Evolutionary conservation across 1,140 invertebrate species (phyloP).

Genomic region (Penaeus japonicus): DNA sequence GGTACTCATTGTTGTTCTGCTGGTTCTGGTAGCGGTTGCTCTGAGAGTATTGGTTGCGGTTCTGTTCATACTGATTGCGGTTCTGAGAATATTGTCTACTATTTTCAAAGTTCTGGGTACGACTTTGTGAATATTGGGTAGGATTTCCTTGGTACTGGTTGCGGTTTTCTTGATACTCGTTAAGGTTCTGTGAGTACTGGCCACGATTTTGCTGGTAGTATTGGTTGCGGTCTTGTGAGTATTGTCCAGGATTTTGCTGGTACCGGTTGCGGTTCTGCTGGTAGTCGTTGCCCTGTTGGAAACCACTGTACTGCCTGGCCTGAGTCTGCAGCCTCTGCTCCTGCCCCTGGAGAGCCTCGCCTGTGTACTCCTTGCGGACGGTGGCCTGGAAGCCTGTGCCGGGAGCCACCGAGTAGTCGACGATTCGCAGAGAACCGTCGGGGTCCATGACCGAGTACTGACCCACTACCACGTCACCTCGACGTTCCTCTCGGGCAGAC

Average conservation of each 20-base stretch:
- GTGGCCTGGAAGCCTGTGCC: slow-evolving; percentile 29
- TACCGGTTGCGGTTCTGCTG: too few species aligned
- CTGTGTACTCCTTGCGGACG: neutral
- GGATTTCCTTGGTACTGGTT: too few species aligned
- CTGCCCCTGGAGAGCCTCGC: neutral
- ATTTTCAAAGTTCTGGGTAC: too few species aligned
- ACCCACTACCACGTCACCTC: slow-evolving; percentile 28
- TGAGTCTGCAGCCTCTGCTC: neutral
- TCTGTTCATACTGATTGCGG: neutral
- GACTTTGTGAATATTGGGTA: too few species aligned
- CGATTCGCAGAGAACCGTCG: neutral
- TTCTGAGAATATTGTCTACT: neutral
- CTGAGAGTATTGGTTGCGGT: neutral
- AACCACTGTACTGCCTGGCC: neutral
- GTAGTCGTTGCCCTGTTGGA: neutral
- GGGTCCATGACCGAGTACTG: slow-evolving; percentile 20
- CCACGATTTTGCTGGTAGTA: too few species aligned
- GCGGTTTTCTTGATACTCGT: too few species aligned
- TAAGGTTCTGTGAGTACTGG: too few species aligned
- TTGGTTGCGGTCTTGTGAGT: too few species aligned
- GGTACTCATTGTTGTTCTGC: neutral
- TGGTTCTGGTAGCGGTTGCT: neutral
- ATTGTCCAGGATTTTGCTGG: neutral
- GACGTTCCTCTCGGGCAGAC: slow-evolving; percentile 28
- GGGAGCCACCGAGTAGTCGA: slow-evolving; percentile 11